Evolutionary conservation across 2,888 invertebrate species (phyloP).

Genomic region (Eristalis arbustorum): DNA sequence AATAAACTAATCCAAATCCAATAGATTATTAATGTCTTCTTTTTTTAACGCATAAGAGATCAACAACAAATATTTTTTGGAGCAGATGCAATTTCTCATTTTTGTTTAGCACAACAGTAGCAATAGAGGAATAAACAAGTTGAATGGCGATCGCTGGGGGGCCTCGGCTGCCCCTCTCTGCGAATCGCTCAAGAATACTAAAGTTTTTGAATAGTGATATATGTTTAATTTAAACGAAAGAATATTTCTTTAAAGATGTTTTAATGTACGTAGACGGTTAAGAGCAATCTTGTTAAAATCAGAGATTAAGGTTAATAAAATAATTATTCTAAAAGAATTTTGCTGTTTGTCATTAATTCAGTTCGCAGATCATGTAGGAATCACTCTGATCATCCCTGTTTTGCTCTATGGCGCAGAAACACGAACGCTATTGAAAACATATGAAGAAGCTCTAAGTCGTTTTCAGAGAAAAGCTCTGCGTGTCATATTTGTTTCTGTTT

Average conservation of each 20-base stretch:
- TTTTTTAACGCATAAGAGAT: background rate
- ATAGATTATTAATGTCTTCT: background rate
- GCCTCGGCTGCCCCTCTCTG: background rate
- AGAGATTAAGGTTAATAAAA: conserved; percentile 45
- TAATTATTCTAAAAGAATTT: conserved; percentile 27
- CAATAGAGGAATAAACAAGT: conserved; percentile 6
- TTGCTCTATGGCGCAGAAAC: too few species aligned
- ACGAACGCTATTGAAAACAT: too few species aligned
- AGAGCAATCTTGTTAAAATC: conserved; percentile 49
- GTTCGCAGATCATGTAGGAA: too few species aligned
- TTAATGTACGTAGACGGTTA: conserved; percentile 36
- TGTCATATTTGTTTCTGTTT: too few species aligned
- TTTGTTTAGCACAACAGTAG: background rate
- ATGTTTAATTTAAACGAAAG: conserved; percentile 28
- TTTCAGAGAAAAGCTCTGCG: too few species aligned
- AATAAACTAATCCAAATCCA: background rate
- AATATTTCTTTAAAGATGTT: conserved; percentile 57
- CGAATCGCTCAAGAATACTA: conserved; percentile 19
- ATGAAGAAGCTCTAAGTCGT: too few species aligned
- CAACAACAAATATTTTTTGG: background rate
- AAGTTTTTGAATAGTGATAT: conserved; percentile 57
- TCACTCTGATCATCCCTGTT: too few species aligned
- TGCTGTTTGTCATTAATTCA: background rate
- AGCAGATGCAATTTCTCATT: background rate
- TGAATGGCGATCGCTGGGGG: background rate